These are phyloP conservation scores for Theodoxus fluviatilis DNA, from an alignment of 2,888 invertebrate species.

Conservation along the genomic window DNA sequence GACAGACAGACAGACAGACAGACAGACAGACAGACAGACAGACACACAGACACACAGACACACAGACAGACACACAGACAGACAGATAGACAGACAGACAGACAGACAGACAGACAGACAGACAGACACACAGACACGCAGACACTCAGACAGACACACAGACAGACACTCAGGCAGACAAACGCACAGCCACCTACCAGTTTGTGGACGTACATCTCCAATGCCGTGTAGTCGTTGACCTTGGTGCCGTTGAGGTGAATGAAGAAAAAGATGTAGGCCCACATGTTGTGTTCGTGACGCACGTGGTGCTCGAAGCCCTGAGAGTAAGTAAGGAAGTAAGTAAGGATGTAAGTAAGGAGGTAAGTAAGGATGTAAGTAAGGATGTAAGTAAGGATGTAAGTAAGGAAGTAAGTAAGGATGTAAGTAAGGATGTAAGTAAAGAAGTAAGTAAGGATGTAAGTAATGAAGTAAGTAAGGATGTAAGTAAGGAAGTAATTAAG, in stretches of 20 bases:
- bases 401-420: not conserved
- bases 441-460: too few relatives aligned
- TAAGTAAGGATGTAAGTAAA: not conserved
- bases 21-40: too few relatives aligned
- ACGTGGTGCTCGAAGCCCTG: conserved; percentile 65
- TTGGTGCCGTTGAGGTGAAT: conserved; percentile 65
- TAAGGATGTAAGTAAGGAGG: not conserved
- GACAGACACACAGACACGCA: too few relatives aligned
- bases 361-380: not conserved
- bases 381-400: not conserved
- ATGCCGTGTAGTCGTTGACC: conserved; percentile 64
- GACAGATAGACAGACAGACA: too few relatives aligned
- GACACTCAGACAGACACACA: too few relatives aligned
- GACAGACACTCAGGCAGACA: too few relatives aligned
- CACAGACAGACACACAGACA: too few relatives aligned
- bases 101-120: too few relatives aligned
- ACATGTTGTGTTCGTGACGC: conserved; percentile 65
- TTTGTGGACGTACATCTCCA: conserved; percentile 63
- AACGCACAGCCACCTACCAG: conserved; percentile 62
- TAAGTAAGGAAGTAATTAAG: too few relatives aligned
- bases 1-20: too few relatives aligned
- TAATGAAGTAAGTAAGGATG: too few relatives aligned
- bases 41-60: too few relatives aligned
- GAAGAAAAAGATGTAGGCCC: conserved; percentile 66
- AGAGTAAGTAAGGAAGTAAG: conserved; percentile 10